Percentiles rank a stretch among this genome's conserved stretches.
Conservation (phyloP, 2,113 vertebrate species). For the Mesitornis unicolor region DNA sequence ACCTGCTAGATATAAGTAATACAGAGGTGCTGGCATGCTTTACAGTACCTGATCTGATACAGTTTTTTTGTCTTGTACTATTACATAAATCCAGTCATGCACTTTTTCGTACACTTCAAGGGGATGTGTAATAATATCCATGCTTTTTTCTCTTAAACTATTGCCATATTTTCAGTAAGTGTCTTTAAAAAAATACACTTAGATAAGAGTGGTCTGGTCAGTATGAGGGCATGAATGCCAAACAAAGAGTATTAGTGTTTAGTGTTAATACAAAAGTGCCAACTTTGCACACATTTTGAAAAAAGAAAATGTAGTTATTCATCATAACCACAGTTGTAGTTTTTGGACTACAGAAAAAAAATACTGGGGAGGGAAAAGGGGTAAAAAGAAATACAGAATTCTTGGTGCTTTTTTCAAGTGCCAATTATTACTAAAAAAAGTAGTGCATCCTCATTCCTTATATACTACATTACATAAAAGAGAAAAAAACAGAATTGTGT, state of each 20-base stretch:
- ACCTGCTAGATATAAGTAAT: constrained; percentile 88
- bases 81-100: constrained; percentile 92
- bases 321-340: constrained; percentile 72
- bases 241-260: constrained; percentile 82
- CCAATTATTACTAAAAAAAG: constrained; percentile 67
- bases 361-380: constrained; percentile 17
- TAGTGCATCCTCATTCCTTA: constrained; percentile 69
- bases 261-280: constrained; percentile 80
- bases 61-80: constrained; percentile 83
- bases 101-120: constrained; percentile 94
- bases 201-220: constrained; percentile 79
- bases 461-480: constrained; percentile 59
- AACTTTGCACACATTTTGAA: constrained; percentile 84
- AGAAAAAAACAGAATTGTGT: constrained; percentile 49
- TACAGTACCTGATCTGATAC: constrained; percentile 86
- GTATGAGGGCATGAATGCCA: constrained; percentile 77
- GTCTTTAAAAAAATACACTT: constrained; percentile 78
- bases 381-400: constrained; percentile 53
- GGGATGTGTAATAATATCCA: constrained; percentile 94
- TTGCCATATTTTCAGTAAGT: constrained; percentile 79
- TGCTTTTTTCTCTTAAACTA: constrained; percentile 79
- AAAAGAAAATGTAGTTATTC: constrained; percentile 77
- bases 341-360: constrained; percentile 66
- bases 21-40: constrained; percentile 93
- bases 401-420: constrained; percentile 73